Evolutionary conservation across 1,140 invertebrate genomes (phyloP).

Genomic region (Pararge aegeria): DNA sequence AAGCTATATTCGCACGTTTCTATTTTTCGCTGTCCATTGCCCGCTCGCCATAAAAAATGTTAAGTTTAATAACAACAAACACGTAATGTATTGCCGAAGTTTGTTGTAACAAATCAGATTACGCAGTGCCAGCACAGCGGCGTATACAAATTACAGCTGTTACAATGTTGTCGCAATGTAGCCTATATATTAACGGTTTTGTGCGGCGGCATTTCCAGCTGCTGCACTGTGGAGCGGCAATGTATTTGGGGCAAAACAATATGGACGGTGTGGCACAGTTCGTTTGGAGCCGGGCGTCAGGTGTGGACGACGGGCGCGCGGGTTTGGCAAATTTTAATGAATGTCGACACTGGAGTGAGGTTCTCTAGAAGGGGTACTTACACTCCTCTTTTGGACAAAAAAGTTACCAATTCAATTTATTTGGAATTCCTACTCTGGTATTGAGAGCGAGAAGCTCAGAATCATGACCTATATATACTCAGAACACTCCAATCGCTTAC

Average conservation of each 20-base stretch:
- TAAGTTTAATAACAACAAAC: conserved; percentile 14
- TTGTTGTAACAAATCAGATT: conserved; percentile 14
- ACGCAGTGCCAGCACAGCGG: conserved; percentile 8
- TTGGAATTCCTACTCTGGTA: no score
- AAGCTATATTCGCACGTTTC: not conserved
- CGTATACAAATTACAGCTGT: conserved; percentile 10
- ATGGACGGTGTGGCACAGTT: conserved; percentile 31
- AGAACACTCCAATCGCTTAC: no score
- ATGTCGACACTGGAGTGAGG: conserved; percentile 42
- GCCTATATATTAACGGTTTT: conserved; percentile 11
- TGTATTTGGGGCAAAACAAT: conserved; percentile 40
- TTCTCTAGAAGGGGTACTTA: conserved; percentile 39
- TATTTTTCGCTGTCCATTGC: conserved; percentile 13
- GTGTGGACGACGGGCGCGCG: conserved; percentile 60
- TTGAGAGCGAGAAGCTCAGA: no score
- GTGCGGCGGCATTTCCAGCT: conserved; percentile 7
- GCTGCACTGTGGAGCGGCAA: conserved; percentile 25
- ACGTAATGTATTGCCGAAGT: conserved; percentile 19
- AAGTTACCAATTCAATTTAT: no score
- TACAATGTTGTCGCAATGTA: not conserved
- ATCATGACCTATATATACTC: no score
- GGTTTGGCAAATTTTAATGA: conserved; percentile 74
- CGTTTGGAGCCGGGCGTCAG: conserved; percentile 49
- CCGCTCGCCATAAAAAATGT: conserved; percentile 2
- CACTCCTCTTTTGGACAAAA: no score